phyloP scores from a whole-genome alignment of 2,797 vertebrate species.

The Octomys mimax region DNA sequence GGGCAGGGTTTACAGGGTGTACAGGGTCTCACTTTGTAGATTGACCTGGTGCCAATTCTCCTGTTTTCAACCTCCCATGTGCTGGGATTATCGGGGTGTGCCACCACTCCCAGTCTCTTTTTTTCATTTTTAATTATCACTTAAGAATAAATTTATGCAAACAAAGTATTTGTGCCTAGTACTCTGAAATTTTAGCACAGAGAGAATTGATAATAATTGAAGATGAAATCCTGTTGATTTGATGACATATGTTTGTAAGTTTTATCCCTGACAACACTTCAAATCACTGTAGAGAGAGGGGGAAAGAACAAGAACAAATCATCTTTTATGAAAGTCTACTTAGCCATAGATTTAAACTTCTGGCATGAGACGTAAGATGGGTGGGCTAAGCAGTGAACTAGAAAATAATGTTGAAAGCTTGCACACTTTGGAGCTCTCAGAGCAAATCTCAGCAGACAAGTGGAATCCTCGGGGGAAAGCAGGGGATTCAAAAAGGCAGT shows the following conservation, averaged over 20 bases:
- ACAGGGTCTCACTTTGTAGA: too few relatives aligned
- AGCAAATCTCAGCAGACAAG: background rate
- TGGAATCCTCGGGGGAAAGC: background rate
- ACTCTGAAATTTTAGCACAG: background rate
- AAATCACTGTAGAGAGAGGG: background rate
- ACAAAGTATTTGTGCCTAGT: background rate
- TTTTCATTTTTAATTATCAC: background rate
- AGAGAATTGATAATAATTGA: background rate
- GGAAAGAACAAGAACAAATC: background rate
- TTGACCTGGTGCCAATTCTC: too few relatives aligned
- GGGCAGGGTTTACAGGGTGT: too few relatives aligned
- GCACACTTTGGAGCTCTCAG: background rate
- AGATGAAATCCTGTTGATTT: background rate
- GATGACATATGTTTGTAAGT: background rate
- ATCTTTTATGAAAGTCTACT: background rate
- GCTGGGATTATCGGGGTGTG: too few relatives aligned
- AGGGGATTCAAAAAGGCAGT: background rate
- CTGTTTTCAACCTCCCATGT: too few relatives aligned
- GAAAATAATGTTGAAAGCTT: background rate
- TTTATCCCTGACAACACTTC: background rate
- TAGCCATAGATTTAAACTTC: background rate
- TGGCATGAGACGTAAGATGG: background rate
- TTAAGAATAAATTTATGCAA: constrained; percentile 16
- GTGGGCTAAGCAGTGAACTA: background rate
- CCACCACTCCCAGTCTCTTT: too few relatives aligned